phyloP scores from a whole-genome alignment of 2,797 vertebrate genomes.

The Acanthurus tractus region DNA sequence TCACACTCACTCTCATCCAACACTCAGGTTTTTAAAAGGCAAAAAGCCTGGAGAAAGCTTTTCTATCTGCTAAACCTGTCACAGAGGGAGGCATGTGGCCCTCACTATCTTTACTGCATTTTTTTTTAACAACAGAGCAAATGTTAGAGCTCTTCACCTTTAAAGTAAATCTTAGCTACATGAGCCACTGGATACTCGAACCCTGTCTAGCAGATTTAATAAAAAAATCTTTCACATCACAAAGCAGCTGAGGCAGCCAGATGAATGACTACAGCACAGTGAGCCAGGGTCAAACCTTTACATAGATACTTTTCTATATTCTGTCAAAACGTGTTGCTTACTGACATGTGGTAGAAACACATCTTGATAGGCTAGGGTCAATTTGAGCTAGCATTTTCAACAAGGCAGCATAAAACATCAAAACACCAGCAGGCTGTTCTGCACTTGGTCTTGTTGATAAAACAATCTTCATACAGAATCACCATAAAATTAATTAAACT shows the following conservation, averaged over 20 bases:
- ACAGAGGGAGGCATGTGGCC: neutral
- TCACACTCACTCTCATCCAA: slow-evolving; percentile 52
- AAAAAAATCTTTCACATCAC: neutral
- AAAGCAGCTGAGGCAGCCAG: neutral
- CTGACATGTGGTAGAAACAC: too few species aligned
- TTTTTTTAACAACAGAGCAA: neutral
- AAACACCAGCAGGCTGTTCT: too few species aligned
- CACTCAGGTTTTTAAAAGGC: slow-evolving; percentile 42
- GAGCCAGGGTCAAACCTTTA: slow-evolving; percentile 17
- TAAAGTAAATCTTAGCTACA: neutral
- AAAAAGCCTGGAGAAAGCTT: slow-evolving; percentile 30
- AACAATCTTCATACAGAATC: too few species aligned
- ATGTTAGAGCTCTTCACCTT: neutral
- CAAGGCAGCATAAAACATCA: too few species aligned
- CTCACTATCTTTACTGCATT: neutral
- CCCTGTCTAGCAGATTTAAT: neutral
- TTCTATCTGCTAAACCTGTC: neutral
- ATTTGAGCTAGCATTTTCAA: too few species aligned
- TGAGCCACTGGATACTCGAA: neutral
- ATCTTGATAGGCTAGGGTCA: too few species aligned
- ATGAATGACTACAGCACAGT: neutral
- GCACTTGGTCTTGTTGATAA: too few species aligned
- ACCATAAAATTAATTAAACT: too few species aligned
- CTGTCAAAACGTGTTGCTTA: too few species aligned
- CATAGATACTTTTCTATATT: neutral